These are phyloP conservation scores for Terrapene triunguis DNA, from an alignment of 2,113 vertebrate species.

Conservation along the genomic window DNA sequence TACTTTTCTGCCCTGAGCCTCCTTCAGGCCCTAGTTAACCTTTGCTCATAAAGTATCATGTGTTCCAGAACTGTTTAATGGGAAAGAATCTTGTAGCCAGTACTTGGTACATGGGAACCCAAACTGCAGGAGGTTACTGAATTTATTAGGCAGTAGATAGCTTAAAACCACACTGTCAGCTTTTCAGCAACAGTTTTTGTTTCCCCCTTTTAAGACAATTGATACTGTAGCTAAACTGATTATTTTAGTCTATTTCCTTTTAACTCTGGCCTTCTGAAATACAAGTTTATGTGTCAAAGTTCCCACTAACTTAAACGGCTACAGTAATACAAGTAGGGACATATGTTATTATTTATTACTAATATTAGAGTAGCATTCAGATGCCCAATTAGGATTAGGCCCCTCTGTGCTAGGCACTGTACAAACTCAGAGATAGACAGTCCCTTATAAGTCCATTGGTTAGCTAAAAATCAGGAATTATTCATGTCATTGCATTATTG, in stretches of 20 bases:
- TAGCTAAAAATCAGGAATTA: not conserved
- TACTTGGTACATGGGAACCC: not conserved
- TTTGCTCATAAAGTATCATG: constrained; percentile 34
- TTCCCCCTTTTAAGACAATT: not conserved
- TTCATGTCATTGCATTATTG: not conserved
- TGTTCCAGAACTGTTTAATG: constrained; percentile 26
- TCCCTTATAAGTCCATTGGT: not conserved
- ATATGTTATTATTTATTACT: not conserved
- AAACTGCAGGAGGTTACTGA: not conserved
- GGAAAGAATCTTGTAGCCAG: constrained; percentile 22
- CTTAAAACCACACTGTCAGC: not conserved
- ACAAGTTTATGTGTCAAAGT: not conserved
- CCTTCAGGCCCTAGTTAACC: constrained; percentile 61
- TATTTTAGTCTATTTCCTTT: not conserved
- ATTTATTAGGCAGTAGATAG: constrained; percentile 8
- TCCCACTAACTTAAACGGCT: not conserved
- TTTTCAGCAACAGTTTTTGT: not conserved
- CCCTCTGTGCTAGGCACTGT: not conserved
- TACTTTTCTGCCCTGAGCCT: constrained; percentile 36
- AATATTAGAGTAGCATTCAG: not conserved
- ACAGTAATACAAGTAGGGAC: not conserved
- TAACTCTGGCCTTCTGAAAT: not conserved
- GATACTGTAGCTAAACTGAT: not conserved
- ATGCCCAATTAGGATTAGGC: rapidly evolving
- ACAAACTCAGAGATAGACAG: not conserved